Evolutionary conservation across 2,113 vertebrate species (phyloP).

Genomic region (Ammodytes marinus): DNA sequence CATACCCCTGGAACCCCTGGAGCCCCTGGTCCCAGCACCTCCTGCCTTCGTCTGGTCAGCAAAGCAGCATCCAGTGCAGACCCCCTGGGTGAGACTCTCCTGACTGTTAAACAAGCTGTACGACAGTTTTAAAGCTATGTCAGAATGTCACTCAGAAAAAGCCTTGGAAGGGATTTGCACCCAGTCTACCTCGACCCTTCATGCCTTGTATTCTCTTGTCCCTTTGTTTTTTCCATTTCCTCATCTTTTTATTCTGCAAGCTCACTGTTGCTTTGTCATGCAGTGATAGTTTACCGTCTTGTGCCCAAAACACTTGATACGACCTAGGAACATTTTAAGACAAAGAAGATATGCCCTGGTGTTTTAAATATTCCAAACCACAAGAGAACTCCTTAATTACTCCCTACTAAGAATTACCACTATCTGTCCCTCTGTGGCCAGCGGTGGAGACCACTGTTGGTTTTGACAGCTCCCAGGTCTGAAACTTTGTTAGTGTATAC

Average conservation of each 20-base stretch:
- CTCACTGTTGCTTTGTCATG: neutral
- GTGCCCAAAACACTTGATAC: neutral
- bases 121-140: neutral
- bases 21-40: conserved; percentile 86
- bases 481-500: neutral
- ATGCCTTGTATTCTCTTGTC: conserved; percentile 16
- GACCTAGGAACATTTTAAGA: neutral
- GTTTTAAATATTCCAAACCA: neutral
- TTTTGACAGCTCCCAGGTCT: neutral
- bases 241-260: conserved; percentile 9
- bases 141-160: neutral
- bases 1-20: conserved; percentile 86
- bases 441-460: neutral
- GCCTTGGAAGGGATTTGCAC: neutral
- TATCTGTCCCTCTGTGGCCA: neutral
- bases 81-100: conserved; percentile 83
- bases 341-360: neutral
- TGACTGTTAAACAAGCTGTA: neutral
- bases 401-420: neutral
- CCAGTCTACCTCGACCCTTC: conserved; percentile 7
- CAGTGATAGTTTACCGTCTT: neutral
- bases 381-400: neutral
- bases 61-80: conserved; percentile 86
- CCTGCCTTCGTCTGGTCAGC: conserved; percentile 84
- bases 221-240: conserved; percentile 30